Percentiles rank a stretch among this genome's conserved stretches.
These are phyloP conservation scores for Agapornis canus DNA, from an alignment of 2,797 vertebrate genomes.

Conservation along the genomic window DNA sequence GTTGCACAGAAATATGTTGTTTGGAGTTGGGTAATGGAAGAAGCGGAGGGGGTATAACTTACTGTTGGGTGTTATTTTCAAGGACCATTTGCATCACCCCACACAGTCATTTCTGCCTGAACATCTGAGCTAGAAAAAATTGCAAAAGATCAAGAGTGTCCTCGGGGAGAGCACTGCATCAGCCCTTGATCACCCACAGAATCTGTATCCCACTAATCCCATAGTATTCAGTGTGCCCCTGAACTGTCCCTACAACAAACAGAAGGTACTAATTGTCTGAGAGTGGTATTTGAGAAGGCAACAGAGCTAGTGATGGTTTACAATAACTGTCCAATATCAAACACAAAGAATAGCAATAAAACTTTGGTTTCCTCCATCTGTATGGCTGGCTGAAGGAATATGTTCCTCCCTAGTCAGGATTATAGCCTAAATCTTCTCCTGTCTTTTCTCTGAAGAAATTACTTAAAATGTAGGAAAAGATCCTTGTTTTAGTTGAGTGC, in stretches of 20 bases:
- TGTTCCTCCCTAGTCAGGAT: background rate
- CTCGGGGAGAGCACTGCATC: background rate
- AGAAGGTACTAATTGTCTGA: background rate
- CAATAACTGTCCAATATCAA: background rate
- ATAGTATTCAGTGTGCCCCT: background rate
- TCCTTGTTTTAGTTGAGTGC: background rate
- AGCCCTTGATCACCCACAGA: fast-evolving
- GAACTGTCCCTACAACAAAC: background rate
- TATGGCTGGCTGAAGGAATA: background rate
- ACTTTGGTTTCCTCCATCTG: background rate
- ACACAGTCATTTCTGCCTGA: background rate
- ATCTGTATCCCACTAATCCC: background rate
- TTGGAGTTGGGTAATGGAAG: background rate
- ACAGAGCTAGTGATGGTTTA: background rate
- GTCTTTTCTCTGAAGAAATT: background rate
- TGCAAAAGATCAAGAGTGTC: background rate
- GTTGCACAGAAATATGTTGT: background rate
- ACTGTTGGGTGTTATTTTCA: background rate
- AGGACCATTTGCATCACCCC: background rate
- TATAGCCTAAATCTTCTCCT: background rate
- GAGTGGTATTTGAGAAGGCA: background rate
- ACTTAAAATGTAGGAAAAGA: background rate
- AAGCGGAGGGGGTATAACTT: fast-evolving
- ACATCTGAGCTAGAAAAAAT: background rate
- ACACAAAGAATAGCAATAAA: background rate